Base-by-base conservation (phyloP, 1,140 invertebrate genomes). In the Hyles euphorbiae region DNA sequence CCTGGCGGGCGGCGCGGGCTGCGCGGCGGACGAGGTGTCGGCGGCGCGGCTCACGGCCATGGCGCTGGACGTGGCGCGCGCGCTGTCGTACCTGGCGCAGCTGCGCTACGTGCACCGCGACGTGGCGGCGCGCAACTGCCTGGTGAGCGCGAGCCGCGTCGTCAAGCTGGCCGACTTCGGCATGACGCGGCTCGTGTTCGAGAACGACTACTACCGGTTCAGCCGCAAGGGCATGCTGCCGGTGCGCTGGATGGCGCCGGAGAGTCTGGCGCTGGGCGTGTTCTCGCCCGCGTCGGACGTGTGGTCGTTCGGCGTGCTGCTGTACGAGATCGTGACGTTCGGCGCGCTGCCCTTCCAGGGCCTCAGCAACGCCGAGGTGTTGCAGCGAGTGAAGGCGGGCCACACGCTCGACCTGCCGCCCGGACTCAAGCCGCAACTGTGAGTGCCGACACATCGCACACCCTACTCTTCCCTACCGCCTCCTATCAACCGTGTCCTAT, bases 111-210 rank as follows among this genome's bases (percentile, higher is more conserved):
- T 97, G 22, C 96, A 97, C 78, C 94, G 96, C 58, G 96, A 97
- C 81, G 90, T 97, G 1, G 95, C 96, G 0, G 96, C 94, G 46
- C 89, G 96, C 33, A 98, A 98, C 89, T 98, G 97, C 78, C 85
- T 98, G 1, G 92, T 98, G 0, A 96, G 96, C 77, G 93, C 93
- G 3, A 91, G 93, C 65, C 91, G 94, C 55, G 91, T 94, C 0
- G 94, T 98, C 0, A 98, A 98, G 81, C 91, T 98, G 10, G 96
- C 95, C 1, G 97, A 98, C 82, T 98, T 98, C 84, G 97, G 97
- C 6, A 96, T 98, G 96, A 95, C 96, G 3, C 90, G 96, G 45
- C 92, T 94, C 2, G 94, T 96, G 80, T 95, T 93, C 76, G 96
- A 96, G 10, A 60, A 66, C 8, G 68, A 74, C 36, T 72, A 74